phyloP scores from a whole-genome alignment of 2,888 invertebrate species.

The Automeris io region DNA sequence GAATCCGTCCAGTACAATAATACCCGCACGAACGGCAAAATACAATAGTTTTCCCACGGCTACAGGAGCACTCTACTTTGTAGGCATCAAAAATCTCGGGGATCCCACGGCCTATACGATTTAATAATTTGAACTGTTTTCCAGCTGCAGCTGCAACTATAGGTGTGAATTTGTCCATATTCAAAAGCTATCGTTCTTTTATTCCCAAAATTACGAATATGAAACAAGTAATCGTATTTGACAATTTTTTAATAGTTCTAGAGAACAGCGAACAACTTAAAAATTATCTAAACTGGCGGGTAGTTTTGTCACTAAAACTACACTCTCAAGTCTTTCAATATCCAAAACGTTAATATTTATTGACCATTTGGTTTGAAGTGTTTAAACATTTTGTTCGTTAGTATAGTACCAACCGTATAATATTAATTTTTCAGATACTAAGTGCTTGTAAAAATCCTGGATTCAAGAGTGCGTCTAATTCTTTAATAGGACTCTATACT shows the following conservation, averaged over 20 bases:
- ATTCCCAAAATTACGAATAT: background rate
- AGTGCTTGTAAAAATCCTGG: too few species aligned
- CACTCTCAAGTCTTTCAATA: too few species aligned
- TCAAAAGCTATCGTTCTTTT: background rate
- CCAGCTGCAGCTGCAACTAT: constrained; percentile 58
- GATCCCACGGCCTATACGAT: constrained; percentile 55
- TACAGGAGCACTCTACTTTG: constrained; percentile 52
- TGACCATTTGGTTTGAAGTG: too few species aligned
- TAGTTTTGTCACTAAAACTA: too few species aligned
- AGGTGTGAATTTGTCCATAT: constrained; percentile 44
- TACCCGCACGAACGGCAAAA: constrained; percentile 67
- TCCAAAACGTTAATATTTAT: too few species aligned
- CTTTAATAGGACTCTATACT: too few species aligned
- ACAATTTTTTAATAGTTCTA: background rate
- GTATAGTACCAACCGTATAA: too few species aligned
- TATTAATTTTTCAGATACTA: too few species aligned
- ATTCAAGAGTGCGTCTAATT: too few species aligned
- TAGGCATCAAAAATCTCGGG: constrained; percentile 44
- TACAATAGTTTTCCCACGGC: constrained; percentile 55
- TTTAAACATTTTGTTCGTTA: too few species aligned
- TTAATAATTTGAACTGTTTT: constrained; percentile 35
- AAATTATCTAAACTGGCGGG: constrained; percentile 6
- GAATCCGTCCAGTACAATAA: constrained; percentile 61
- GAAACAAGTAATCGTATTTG: background rate
- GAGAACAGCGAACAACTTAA: background rate